Conservation (phyloP, 2,113 vertebrate genomes). For the Chlorocebus sabaeus region DNA sequence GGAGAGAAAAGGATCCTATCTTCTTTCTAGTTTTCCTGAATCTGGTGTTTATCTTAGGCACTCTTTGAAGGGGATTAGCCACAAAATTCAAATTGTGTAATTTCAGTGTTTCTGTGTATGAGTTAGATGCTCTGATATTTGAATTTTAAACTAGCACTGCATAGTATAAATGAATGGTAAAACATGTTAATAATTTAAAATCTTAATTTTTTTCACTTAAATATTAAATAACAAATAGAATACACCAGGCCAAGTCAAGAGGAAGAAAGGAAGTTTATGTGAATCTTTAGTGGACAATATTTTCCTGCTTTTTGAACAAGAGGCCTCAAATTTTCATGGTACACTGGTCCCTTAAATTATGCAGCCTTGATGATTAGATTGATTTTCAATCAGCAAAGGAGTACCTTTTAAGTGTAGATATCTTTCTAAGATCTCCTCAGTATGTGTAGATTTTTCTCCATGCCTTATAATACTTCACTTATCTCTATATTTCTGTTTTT, state of each 20-base stretch:
- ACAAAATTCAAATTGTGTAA: neutral
- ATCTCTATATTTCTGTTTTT: neutral
- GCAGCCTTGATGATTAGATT: neutral
- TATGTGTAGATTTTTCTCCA: neutral
- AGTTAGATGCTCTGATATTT: neutral
- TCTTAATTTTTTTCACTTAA: constrained; percentile 7
- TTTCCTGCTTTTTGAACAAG: neutral
- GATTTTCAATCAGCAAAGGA: neutral
- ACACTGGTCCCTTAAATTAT: neutral
- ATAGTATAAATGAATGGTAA: neutral
- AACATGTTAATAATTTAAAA: neutral
- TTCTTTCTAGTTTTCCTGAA: neutral
- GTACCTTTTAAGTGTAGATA: neutral
- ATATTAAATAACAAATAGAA: neutral
- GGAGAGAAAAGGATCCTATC: neutral
- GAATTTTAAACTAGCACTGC: neutral
- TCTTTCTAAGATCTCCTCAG: neutral
- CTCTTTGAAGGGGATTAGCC: neutral
- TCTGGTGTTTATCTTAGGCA: neutral
- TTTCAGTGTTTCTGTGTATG: neutral
- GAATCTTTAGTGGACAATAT: neutral
- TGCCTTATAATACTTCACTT: neutral
- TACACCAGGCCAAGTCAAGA: neutral
- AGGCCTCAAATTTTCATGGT: neutral
- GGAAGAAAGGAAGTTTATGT: neutral